These are phyloP conservation scores for Hydrotaea cyrtoneurina DNA, from an alignment of 2,888 invertebrate species.

Conservation along the genomic window DNA sequence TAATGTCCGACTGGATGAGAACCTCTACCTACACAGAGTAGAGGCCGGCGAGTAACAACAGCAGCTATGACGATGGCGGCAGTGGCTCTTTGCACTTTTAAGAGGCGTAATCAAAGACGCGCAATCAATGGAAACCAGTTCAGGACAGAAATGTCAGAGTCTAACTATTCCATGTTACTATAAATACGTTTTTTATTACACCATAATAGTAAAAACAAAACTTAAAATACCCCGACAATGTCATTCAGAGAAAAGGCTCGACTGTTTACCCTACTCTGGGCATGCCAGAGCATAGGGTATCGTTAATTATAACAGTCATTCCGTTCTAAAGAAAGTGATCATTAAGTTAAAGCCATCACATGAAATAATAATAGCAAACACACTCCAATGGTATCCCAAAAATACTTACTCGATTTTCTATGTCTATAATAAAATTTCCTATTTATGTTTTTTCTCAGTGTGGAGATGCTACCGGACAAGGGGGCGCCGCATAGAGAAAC, in stretches of 20 bases:
- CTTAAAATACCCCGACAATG: slow-evolving; percentile 14
- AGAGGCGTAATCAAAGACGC: slow-evolving; percentile 55
- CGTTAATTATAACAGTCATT: background rate
- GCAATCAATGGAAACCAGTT: slow-evolving; percentile 67
- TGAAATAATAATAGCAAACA: background rate
- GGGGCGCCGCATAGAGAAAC: too few relatives aligned
- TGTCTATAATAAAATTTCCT: too few relatives aligned
- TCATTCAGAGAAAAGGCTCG: slow-evolving; percentile 1
- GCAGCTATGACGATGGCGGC: slow-evolving; percentile 6
- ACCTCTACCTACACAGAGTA: background rate
- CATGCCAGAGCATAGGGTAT: background rate
- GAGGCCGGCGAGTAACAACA: background rate
- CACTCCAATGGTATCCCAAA: too few relatives aligned
- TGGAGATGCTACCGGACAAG: too few relatives aligned
- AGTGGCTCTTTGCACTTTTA: slow-evolving; percentile 35
- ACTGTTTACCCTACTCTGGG: background rate
- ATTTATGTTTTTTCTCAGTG: too few relatives aligned
- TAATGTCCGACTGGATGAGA: slow-evolving; percentile 2
- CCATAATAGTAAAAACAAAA: slow-evolving; percentile 12
- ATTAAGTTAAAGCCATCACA: background rate
- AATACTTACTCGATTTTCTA: too few relatives aligned
- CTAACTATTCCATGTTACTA: background rate
- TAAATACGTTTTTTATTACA: slow-evolving; percentile 8
- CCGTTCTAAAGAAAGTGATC: background rate
- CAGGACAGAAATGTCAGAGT: slow-evolving; percentile 16